Evolutionary conservation across 2,113 vertebrate genomes (phyloP).

Genomic region (Lynx canadensis): DNA sequence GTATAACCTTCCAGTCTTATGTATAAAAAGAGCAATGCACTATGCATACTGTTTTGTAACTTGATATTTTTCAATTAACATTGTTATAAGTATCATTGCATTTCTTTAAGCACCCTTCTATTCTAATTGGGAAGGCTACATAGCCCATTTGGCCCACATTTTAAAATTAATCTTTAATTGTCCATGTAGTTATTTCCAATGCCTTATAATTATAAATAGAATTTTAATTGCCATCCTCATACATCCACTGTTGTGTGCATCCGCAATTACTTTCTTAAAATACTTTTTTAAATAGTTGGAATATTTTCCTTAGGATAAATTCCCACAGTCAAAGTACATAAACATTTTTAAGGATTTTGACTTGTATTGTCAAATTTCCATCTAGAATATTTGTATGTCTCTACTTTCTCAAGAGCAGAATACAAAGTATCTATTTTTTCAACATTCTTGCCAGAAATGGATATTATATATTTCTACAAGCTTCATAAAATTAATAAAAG

Average conservation of each 20-base stretch:
- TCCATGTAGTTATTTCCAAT: neutral
- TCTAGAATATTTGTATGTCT: neutral
- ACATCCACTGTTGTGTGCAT: neutral
- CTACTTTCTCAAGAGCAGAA: conserved; percentile 10
- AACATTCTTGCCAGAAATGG: neutral
- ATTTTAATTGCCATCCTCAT: neutral
- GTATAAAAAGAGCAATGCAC: neutral
- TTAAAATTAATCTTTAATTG: conserved; percentile 20
- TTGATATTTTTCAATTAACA: neutral
- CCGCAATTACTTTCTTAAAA: neutral
- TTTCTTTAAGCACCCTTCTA: neutral
- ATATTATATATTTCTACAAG: neutral
- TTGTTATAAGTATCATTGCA: neutral
- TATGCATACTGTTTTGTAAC: neutral
- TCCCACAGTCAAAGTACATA: neutral
- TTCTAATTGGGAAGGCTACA: neutral
- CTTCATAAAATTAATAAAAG: conserved; percentile 24
- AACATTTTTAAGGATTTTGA: neutral
- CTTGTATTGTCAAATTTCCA: neutral
- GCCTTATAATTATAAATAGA: neutral
- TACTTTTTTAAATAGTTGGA: neutral
- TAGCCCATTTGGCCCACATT: neutral
- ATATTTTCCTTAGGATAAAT: neutral
- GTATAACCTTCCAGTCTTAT: neutral
- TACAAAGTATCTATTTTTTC: neutral